Percentiles rank a stretch among this genome's conserved stretches.
These are phyloP conservation scores for Acanthococcus lagerstroemiae DNA, from an alignment of 2,888 invertebrate genomes.

Conservation along the genomic window DNA sequence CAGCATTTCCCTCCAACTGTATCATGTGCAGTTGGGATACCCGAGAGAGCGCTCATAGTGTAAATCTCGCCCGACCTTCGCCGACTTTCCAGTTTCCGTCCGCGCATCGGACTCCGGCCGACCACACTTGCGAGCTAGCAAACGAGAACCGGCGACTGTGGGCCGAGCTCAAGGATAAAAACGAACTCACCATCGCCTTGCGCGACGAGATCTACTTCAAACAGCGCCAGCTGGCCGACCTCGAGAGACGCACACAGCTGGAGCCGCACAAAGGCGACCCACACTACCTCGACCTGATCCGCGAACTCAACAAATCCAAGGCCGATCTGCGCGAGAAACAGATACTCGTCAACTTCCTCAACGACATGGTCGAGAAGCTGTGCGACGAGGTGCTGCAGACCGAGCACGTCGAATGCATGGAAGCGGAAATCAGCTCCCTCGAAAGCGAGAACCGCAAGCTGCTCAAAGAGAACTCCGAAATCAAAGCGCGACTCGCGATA, in stretches of 20 bases:
- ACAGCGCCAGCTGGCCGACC: neutral
- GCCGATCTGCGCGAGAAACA: slow-evolving; percentile 14
- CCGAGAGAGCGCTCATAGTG: too few species aligned
- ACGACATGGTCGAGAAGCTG: slow-evolving; percentile 7
- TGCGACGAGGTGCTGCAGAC: slow-evolving; percentile 24
- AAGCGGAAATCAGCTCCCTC: slow-evolving; percentile 7
- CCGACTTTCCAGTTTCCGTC: too few species aligned
- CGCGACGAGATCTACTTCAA: slow-evolving; percentile 23
- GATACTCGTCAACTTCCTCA: slow-evolving; percentile 9
- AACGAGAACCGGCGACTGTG: slow-evolving; percentile 23
- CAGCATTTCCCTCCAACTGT: too few species aligned
- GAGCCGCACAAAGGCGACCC: slow-evolving; percentile 2
- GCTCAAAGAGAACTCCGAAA: slow-evolving; percentile 11
- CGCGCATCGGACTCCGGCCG: too few species aligned
- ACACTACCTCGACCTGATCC: neutral
- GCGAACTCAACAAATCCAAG: slow-evolving; percentile 12
- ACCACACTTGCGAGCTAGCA: slow-evolving; percentile 6
- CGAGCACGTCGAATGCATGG: slow-evolving; percentile 16
- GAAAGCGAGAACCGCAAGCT: slow-evolving; percentile 3
- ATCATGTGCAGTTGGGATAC: too few species aligned
- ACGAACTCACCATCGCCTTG: slow-evolving; percentile 8
- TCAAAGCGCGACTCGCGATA: slow-evolving; percentile 16
- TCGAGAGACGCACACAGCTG: slow-evolving; percentile 1
- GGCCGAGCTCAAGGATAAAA: slow-evolving; percentile 17
- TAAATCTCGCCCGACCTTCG: too few species aligned